Evolutionary conservation across 1,140 invertebrate genomes (phyloP).

Genomic region (Philotrypesis tridentata): DNA sequence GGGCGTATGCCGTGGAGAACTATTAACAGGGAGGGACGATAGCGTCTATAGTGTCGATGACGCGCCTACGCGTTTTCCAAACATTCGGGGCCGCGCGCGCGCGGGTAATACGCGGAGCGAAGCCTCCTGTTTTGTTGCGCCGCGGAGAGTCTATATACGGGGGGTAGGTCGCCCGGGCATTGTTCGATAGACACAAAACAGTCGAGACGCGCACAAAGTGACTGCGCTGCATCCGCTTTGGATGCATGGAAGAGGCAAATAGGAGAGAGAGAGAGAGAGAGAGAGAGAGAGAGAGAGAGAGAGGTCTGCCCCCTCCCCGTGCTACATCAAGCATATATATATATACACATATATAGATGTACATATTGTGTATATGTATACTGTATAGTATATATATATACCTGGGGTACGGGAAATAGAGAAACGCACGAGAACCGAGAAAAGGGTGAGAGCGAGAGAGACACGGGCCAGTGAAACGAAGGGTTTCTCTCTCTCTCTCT

Average conservation of each 20-base stretch:
- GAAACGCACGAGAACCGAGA: slow-evolving; percentile 51
- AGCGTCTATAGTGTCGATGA: background rate
- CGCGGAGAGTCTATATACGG: background rate
- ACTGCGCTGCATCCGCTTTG: slow-evolving; percentile 66
- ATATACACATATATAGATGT: background rate
- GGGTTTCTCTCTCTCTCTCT: background rate
- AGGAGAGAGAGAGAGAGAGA: slow-evolving; percentile 42
- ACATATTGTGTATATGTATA: slow-evolving; percentile 51
- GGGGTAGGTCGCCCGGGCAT: slow-evolving; percentile 56
- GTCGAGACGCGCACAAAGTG: slow-evolving; percentile 71
- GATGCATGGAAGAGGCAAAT: slow-evolving; percentile 55
- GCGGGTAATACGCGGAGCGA: background rate
- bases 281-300: no score
- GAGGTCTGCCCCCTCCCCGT: background rate
- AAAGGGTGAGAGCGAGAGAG: slow-evolving; percentile 47
- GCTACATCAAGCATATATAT: background rate
- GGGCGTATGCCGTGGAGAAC: no score
- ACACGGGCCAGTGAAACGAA: slow-evolving; percentile 31
- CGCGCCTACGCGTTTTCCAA: background rate
- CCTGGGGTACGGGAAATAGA: slow-evolving; percentile 50
- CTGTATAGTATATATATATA: background rate
- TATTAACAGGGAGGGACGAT: background rate
- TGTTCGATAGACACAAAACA: slow-evolving; percentile 73
- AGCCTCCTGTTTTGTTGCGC: background rate
- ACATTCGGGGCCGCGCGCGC: background rate